Percentiles rank a stretch among this genome's conserved stretches.
Evolutionary conservation across 2,888 invertebrate species (phyloP).

Genomic region (Hyposoter didymator): DNA sequence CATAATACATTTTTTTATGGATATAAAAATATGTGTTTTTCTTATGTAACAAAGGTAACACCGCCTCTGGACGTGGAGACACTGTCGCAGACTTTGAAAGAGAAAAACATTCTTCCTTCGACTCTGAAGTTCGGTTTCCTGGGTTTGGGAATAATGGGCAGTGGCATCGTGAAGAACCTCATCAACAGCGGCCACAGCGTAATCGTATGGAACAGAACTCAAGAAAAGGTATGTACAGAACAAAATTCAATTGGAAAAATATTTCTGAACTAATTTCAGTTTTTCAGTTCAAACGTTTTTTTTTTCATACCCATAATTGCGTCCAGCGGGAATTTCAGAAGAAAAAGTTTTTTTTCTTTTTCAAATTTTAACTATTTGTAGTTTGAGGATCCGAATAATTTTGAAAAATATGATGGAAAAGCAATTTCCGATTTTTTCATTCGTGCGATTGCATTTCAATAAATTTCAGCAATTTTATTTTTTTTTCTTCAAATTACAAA

Average conservation of each 20-base stretch:
- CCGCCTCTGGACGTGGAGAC: slow-evolving; percentile 91
- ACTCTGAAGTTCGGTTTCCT: slow-evolving; percentile 96
- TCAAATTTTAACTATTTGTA: neutral
- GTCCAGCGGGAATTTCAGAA: neutral
- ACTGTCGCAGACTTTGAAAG: slow-evolving; percentile 91
- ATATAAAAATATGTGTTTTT: neutral
- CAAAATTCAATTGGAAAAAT: neutral
- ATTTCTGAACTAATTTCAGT: neutral
- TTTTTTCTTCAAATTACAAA: neutral
- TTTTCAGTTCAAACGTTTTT: neutral
- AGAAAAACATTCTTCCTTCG: slow-evolving; percentile 94
- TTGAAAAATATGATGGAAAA: neutral
- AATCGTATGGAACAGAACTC: slow-evolving; percentile 96
- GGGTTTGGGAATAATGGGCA: slow-evolving; percentile 97
- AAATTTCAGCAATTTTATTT: neutral
- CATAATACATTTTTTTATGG: neutral
- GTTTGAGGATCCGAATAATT: neutral
- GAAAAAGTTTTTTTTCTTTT: neutral
- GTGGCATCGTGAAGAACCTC: slow-evolving; percentile 97
- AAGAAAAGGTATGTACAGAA: slow-evolving; percentile 91
- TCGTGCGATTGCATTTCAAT: neutral
- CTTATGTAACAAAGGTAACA: slow-evolving; percentile 86
- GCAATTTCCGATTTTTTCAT: neutral
- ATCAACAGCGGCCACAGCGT: slow-evolving; percentile 97
- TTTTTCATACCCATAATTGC: neutral